Evolutionary conservation across 2,113 vertebrate genomes (phyloP), one percentile per base, ranked within the genome.

Genomic region (Carassius auratus): DNA sequence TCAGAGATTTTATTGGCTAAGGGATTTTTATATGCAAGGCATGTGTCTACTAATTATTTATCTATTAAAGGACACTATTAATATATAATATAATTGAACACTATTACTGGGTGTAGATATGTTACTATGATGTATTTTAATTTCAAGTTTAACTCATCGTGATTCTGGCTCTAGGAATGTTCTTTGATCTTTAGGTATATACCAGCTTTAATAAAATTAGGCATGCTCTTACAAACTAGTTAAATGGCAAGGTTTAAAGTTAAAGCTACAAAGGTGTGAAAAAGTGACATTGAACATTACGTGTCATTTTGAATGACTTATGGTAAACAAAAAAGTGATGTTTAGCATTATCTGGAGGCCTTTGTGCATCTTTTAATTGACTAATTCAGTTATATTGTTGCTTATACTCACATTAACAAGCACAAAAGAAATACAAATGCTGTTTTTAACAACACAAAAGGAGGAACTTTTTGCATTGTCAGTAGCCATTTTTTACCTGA

Each of bases 61-160:
- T 30, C 15, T 9, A 68, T 68, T 30, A 50, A 81, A 19, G 50
- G 15, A 68, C 23, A 52, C 26, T 26, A 26, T 26, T 26, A 26
- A 26, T 26, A 26, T 26, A 26, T 26, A 26, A 26, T 23, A 4
- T 23, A 33, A 33, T 69, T 68, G 5, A 33, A 30, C n/a, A 64
- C 17, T 42, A 81, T 81, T 81, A 69, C 45, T 21, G 5, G 8
- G 45, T 81, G 59, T 48, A 80, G 64, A 80, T 48, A 48, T 45
- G n/a, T 9, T 15, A 17, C n/a, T 5, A 48, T n/a, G 23, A 33
- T 55, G 33, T 76, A 14, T 52, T 69, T 33, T 68, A 33, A 10
- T 36, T 38, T 38, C 36, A 38, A 38, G 36, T 38, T 38, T 38
- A 38, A 38, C 13, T 80, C 6, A 26, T 38, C 1, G 13, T 23